A percentile compares a stretch with the other conserved stretches of the same genome.
Evolutionary conservation across 2,113 vertebrate genomes (phyloP).

Genomic region (Cyanocitta stelleri): DNA sequence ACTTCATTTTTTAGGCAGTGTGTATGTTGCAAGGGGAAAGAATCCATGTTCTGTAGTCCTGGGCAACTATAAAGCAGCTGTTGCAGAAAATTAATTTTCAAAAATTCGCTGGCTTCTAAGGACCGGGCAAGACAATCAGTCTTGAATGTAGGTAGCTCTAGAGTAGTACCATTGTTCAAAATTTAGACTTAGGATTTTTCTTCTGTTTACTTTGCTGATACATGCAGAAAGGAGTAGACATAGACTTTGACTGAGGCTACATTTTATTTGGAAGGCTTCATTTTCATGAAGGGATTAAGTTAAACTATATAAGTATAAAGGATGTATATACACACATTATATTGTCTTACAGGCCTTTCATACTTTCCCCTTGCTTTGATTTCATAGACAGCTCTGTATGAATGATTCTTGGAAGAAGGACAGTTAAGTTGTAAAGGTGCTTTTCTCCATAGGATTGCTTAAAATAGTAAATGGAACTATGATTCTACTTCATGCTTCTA

Average conservation of each 20-base stretch:
- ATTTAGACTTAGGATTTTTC: not conserved
- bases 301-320: not conserved
- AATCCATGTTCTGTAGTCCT: not conserved
- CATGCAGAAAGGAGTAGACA: not conserved
- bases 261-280: not conserved
- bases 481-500: not conserved
- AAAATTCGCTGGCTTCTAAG: not conserved
- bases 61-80: not conserved
- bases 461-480: not conserved
- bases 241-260: not conserved
- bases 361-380: not conserved
- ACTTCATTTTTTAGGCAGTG: not conserved
- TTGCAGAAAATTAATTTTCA: not conserved
- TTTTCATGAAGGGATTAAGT: not conserved
- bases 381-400: not conserved
- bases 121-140: not conserved
- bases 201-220: not conserved
- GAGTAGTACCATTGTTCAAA: not conserved
- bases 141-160: not conserved
- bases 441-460: not conserved
- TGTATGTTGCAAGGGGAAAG: not conserved
- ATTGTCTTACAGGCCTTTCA: not conserved
- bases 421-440: not conserved
- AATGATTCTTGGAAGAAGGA: not conserved
- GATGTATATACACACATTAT: not conserved